Evolutionary conservation across 2,113 vertebrate genomes (phyloP).

Genomic region (Cryptomyrus ogoouensis): DNA sequence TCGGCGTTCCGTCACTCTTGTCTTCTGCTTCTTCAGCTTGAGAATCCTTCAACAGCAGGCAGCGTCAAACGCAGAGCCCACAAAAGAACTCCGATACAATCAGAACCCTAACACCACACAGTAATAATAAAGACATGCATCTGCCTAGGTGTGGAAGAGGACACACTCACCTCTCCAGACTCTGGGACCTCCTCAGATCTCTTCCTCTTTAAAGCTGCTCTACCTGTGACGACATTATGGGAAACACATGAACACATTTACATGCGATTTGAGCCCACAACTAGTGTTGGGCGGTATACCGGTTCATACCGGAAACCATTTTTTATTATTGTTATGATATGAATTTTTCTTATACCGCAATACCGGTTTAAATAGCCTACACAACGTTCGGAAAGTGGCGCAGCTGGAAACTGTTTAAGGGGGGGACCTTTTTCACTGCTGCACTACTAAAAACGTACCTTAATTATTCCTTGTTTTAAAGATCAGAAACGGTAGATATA

Average conservation of each 20-base stretch:
- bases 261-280: neutral
- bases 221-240: slow-evolving; percentile 32
- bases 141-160: neutral
- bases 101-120: neutral
- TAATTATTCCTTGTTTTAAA: no score
- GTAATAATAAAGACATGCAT: neutral
- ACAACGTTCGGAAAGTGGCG: no score
- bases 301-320: no score
- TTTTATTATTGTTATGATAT: no score
- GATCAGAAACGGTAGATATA: no score
- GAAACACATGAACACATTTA: neutral
- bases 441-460: no score
- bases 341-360: no score
- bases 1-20: neutral
- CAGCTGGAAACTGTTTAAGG: no score
- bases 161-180: slow-evolving; percentile 41
- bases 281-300: no score
- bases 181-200: slow-evolving; percentile 44
- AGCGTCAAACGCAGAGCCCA: neutral
- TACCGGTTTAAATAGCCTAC: no score
- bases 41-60: neutral
- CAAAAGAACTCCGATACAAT: neutral
- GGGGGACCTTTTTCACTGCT: no score
- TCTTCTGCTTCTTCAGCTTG: slow-evolving; percentile 16
- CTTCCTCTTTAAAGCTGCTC: slow-evolving; percentile 47